Evolutionary conservation across 2,797 vertebrate species (phyloP).

Genomic region (Oreonectes daqikongensis): DNA sequence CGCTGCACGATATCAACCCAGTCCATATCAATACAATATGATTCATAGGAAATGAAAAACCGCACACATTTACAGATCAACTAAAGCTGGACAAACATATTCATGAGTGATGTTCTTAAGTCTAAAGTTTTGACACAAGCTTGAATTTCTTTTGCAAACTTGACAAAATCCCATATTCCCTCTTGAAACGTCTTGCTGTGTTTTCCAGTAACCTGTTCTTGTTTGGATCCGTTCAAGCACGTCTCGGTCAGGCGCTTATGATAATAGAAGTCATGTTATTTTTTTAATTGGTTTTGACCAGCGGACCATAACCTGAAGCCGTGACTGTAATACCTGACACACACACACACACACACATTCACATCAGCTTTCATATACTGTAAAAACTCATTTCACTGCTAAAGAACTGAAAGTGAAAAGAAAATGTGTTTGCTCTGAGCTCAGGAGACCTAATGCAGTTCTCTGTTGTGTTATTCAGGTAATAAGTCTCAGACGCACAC

Average conservation of each 20-base stretch:
- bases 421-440: too few relatives aligned
- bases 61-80: too few relatives aligned
- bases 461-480: too few relatives aligned
- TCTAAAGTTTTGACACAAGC: not conserved
- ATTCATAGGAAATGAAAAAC: too few relatives aligned
- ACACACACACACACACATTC: not conserved
- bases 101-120: not conserved
- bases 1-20: too few relatives aligned
- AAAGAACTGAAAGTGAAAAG: too few relatives aligned
- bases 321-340: not conserved
- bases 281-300: slow-evolving; percentile 56
- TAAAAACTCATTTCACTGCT: too few relatives aligned
- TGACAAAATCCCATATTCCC: not conserved
- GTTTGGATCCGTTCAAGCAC: slow-evolving; percentile 21
- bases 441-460: too few relatives aligned
- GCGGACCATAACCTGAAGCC: slow-evolving; percentile 21
- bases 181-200: not conserved
- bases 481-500: too few relatives aligned
- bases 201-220: not conserved
- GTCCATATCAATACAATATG: too few relatives aligned
- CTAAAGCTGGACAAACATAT: slow-evolving; percentile 8
- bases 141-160: not conserved
- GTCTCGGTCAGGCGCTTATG: slow-evolving; percentile 25
- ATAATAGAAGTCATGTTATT: slow-evolving; percentile 53
- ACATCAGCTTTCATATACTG: too few relatives aligned